phyloP scores from a whole-genome alignment of 2,888 invertebrate genomes.

The Nomada ruficornis region DNA sequence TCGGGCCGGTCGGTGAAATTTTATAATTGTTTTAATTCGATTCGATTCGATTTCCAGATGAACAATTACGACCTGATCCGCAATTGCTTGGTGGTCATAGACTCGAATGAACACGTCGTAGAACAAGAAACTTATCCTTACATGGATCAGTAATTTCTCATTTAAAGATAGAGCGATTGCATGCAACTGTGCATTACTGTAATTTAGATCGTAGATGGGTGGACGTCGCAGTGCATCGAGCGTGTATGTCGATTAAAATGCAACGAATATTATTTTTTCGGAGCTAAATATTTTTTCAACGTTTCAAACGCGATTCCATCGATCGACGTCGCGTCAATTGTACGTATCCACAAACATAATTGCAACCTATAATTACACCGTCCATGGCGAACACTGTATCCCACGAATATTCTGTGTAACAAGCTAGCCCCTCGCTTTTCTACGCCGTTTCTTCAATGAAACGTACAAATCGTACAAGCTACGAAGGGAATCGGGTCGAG shows the following conservation, averaged over 20 bases:
- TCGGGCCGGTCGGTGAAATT: neutral
- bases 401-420: neutral
- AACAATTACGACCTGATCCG: no score
- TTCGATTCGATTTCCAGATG: neutral
- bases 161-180: neutral
- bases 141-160: neutral
- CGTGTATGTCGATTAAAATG: neutral
- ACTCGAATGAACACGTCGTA: neutral
- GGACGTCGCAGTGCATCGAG: neutral
- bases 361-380: neutral
- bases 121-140: neutral
- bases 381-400: neutral
- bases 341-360: neutral
- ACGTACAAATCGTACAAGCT: slow-evolving; percentile 8
- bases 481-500: slow-evolving; percentile 21
- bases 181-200: neutral
- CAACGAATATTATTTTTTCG: neutral
- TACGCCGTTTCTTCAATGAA: neutral
- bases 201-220: slow-evolving; percentile 3
- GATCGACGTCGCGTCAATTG: neutral
- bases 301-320: neutral
- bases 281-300: neutral
- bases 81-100: neutral
- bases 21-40: neutral
- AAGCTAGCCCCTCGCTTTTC: neutral